Evolutionary conservation across 1,140 invertebrate species (phyloP).

Genomic region (Macrotrachela quadricornifera): DNA sequence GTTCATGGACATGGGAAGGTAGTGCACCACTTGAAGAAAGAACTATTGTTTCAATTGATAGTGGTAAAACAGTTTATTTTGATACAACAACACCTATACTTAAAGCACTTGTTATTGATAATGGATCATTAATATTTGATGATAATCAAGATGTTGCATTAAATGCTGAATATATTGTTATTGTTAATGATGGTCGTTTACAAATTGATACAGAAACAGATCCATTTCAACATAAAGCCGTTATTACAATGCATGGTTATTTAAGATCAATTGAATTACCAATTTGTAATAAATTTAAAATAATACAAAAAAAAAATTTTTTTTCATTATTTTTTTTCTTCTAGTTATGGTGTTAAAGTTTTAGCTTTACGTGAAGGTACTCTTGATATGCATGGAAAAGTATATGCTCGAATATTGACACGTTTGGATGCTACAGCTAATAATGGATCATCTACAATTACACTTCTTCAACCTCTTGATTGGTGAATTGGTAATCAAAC

Average conservation of each 20-base stretch:
- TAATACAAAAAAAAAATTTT: no score
- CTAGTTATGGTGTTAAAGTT: constrained; percentile 9
- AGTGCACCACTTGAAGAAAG: constrained; percentile 14
- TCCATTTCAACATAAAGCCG: constrained; percentile 10
- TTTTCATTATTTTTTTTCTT: no score
- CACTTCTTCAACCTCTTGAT: constrained; percentile 13
- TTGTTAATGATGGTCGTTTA: constrained; percentile 9
- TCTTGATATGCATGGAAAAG: constrained; percentile 14
- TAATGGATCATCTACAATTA: constrained; percentile 12
- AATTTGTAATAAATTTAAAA: no score
- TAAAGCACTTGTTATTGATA: constrained; percentile 10
- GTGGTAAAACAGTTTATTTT: constrained; percentile 18
- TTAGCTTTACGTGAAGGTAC: constrained; percentile 11
- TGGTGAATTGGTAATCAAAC: constrained; percentile 21
- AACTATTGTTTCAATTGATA: constrained; percentile 20
- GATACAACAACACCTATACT: constrained; percentile 19
- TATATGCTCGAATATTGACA: constrained; percentile 18
- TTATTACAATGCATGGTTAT: constrained; percentile 9
- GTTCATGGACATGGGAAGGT: constrained; percentile 15
- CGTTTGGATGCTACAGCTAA: constrained; percentile 15
- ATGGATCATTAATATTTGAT: constrained; percentile 11
- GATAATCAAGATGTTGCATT: constrained; percentile 11
- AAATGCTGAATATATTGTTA: constrained; percentile 12
- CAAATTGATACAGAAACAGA: constrained; percentile 11
- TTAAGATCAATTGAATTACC: constrained; percentile 10